A percentile compares a stretch with the other conserved stretches of the same genome.
Evolutionary conservation across 2,797 vertebrate genomes (phyloP).

Genomic region (Menidia menidia): DNA sequence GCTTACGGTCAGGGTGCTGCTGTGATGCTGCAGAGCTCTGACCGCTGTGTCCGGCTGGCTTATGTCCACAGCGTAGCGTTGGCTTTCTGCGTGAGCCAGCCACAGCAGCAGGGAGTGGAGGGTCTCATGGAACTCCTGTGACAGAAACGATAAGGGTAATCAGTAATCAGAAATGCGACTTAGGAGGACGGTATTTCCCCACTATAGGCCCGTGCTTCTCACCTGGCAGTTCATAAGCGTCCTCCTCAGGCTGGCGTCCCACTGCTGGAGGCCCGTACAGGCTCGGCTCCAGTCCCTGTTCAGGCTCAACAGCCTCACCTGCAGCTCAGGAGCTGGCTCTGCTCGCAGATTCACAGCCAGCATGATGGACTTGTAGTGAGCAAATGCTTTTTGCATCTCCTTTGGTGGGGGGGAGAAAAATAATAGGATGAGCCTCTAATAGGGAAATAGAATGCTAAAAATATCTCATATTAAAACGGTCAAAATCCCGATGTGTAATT

Average conservation of each 20-base stretch:
- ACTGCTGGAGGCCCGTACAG: conserved; percentile 77
- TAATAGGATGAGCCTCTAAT: no score
- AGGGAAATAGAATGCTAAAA: not conserved
- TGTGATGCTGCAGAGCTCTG: conserved; percentile 71
- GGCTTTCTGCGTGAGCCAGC: conserved; percentile 87
- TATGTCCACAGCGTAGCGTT: conserved; percentile 77
- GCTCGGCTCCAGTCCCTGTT: conserved; percentile 87
- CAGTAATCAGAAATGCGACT: no score
- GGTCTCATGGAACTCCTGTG: conserved; percentile 89
- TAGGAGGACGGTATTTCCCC: no score
- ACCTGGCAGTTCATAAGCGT: conserved; percentile 90
- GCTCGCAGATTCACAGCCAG: conserved; percentile 84
- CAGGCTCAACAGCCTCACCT: conserved; percentile 77
- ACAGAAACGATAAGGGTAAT: not conserved
- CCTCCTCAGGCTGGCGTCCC: conserved; percentile 83
- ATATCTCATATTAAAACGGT: no score
- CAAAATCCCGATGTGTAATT: no score
- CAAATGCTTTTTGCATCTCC: conserved; percentile 88
- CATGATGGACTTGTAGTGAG: conserved; percentile 87
- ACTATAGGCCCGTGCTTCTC: conserved; percentile 8
- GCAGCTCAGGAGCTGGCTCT: conserved; percentile 77
- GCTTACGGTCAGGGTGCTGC: conserved; percentile 82
- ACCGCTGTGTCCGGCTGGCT: conserved; percentile 66
- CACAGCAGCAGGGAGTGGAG: conserved; percentile 90
- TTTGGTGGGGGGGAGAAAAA: conserved; percentile 45